Evolutionary conservation across 2,888 invertebrate species (phyloP).

Genomic region (Crioceris asparagi): DNA sequence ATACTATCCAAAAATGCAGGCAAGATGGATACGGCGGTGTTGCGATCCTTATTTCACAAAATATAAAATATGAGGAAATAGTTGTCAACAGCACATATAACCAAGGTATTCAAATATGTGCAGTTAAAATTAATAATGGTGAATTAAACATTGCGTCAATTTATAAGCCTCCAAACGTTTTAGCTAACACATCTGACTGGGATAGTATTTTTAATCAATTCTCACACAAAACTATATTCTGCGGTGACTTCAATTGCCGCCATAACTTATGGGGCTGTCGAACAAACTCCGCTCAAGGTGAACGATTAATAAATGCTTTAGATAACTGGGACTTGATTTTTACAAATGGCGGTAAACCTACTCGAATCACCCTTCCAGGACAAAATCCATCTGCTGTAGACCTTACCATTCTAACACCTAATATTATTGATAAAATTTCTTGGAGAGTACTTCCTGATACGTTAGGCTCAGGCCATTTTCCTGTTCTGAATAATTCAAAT

Average conservation of each 20-base stretch:
- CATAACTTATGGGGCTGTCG: conserved; percentile 2
- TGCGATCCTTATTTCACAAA: conserved; percentile 4
- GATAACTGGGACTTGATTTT: not conserved
- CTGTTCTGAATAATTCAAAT: conserved; percentile 2
- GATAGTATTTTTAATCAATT: conserved; percentile 6
- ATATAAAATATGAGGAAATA: conserved; percentile 1
- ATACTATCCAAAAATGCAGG: conserved; percentile 1
- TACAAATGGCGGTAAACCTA: conserved; percentile 6
- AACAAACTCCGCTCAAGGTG: conserved; percentile 2
- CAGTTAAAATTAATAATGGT: conserved; percentile 1
- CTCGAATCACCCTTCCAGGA: conserved; percentile 3
- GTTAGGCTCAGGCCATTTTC: conserved; percentile 7
- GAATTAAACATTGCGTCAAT: conserved; percentile 2
- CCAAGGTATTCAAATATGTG: conserved; percentile 4
- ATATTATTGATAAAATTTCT: conserved; percentile 3
- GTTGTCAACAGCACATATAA: not conserved
- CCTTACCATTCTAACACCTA: conserved; percentile 4
- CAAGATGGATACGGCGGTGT: conserved; percentile 7
- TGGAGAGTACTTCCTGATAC: conserved; percentile 5
- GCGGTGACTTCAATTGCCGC: conserved; percentile 4
- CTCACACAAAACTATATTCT: conserved; percentile 1
- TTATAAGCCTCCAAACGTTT: conserved; percentile 6
- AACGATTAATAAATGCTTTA: conserved; percentile 2
- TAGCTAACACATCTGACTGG: conserved; percentile 2
- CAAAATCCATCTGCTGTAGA: conserved; percentile 6